phyloP scores from a whole-genome alignment of 2,888 invertebrate genomes.

The Drosophila ezoana region DNA sequence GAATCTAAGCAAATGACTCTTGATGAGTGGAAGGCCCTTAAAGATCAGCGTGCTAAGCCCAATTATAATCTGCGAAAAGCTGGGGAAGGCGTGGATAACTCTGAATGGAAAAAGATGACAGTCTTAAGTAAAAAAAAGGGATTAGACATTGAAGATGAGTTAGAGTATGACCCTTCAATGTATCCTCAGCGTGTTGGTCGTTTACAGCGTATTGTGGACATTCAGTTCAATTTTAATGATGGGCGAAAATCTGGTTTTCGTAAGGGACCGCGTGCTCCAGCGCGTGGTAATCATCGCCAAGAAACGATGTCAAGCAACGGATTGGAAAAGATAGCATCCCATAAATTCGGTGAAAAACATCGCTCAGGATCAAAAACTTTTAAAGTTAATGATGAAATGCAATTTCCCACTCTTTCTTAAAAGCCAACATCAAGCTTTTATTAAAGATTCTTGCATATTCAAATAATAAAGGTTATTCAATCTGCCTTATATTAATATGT shows the following conservation, averaged over 20 bases:
- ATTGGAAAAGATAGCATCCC: slow-evolving; percentile 75
- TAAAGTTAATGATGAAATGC: slow-evolving; percentile 97
- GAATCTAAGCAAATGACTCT: slow-evolving; percentile 94
- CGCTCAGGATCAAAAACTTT: slow-evolving; percentile 86
- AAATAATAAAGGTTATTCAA: slow-evolving; percentile 34
- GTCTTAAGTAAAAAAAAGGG: slow-evolving; percentile 90
- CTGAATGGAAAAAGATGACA: slow-evolving; percentile 97
- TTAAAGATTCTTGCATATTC: slow-evolving; percentile 21
- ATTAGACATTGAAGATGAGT: slow-evolving; percentile 88
- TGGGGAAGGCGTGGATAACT: slow-evolving; percentile 95
- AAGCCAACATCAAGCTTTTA: slow-evolving; percentile 17
- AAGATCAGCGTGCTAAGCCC: slow-evolving; percentile 91
- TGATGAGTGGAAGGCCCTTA: slow-evolving; percentile 96
- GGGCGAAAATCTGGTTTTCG: slow-evolving; percentile 90
- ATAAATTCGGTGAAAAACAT: slow-evolving; percentile 65
- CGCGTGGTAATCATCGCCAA: slow-evolving; percentile 63
- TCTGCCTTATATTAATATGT: slow-evolving; percentile 48
- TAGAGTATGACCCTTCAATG: slow-evolving; percentile 90
- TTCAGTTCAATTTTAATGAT: slow-evolving; percentile 95
- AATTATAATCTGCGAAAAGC: slow-evolving; percentile 96
- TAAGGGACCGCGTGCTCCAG: slow-evolving; percentile 87
- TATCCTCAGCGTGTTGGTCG: slow-evolving; percentile 94
- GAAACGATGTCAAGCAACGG: slow-evolving; percentile 57
- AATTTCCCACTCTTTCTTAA: slow-evolving; percentile 97
- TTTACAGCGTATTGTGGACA: slow-evolving; percentile 93